Base-by-base conservation (phyloP, 2,113 vertebrate genomes). In the Xiphophorus hellerii region DNA sequence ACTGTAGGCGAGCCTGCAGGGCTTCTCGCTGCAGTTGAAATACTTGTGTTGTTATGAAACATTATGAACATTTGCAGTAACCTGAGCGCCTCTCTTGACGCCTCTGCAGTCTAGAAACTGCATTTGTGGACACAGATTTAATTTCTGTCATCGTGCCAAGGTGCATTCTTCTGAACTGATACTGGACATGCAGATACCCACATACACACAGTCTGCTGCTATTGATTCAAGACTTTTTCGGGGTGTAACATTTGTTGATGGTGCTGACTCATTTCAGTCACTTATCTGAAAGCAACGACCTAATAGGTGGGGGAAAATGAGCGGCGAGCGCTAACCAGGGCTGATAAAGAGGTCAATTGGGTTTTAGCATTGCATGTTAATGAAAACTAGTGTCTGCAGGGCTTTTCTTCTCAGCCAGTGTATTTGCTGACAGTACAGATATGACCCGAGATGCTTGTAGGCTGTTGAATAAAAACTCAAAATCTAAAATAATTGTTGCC, bases 181-280 rank as follows among this genome's bases (percentile, higher is more conserved):
- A 64, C 66, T 71, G 70, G 61, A 73, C 14, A 33, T 61, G 17
- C 69, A 72, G 22, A 30, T 61, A 15, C 66, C 29, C 58, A 48
- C 25, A 65, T 65, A 73, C 66, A 70, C 51, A 69, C 35, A 80
- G 67, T 60, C 60, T 33, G 68, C 67, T 73, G 27, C 69, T 89
- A 89, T 90, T 88, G 90, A 91, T 84, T 84, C 30, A 60, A 81
- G 69, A 67, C 73, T 75, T 84, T 66, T 48, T 66, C 27, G 70
- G 71, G 70, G 79, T 31, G 76, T 78, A 77, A 85, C 69, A 87
- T 66, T 74, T 60, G 66, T 15, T 82, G 65, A 75, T 87, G 85
- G 85, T 73, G 73, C 82, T 86, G n/a, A 27, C 65, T 84, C 58
- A 66, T 78, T 85, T 88, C 68, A 76, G 69, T 33, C 71, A 84